Conservation (phyloP, 2,888 invertebrate genomes). For the Sesia bembeciformis region DNA sequence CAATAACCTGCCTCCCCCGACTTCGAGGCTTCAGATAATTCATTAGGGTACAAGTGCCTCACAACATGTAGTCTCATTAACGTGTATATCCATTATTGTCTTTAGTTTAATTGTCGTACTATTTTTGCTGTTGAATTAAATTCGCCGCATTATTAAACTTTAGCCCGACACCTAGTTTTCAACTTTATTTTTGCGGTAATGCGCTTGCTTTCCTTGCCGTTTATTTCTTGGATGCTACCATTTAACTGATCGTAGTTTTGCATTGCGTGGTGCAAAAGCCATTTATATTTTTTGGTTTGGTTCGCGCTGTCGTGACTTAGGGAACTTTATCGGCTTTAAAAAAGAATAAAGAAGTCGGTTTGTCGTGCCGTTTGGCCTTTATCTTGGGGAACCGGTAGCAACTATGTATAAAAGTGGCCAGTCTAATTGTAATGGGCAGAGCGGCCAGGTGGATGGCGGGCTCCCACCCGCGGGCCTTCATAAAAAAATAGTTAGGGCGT, state of each 20-base stretch:
- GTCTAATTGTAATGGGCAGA: conserved; percentile 43
- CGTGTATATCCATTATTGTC: conserved; percentile 15
- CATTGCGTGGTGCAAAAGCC: conserved; percentile 38
- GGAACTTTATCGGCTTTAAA: conserved; percentile 27
- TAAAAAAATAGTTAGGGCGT: conserved; percentile 30
- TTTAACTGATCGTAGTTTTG: conserved; percentile 52
- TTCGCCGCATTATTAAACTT: conserved; percentile 17
- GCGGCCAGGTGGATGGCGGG: conserved; percentile 32
- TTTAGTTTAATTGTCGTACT: conserved; percentile 12
- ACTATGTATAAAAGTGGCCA: conserved; percentile 25
- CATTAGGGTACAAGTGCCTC: conserved; percentile 19
- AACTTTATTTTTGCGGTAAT: conserved; percentile 4
- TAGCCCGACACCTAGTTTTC: conserved; percentile 8
- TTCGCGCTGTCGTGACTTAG: conserved; percentile 40
- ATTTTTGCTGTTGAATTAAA: conserved; percentile 14
- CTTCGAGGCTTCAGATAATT: conserved; percentile 31
- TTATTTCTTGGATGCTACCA: conserved; percentile 46
- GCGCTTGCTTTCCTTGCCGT: conserved; percentile 22
- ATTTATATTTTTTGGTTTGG: conserved; percentile 35
- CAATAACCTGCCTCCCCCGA: conserved; percentile 12
- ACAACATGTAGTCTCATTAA: conserved; percentile 41
- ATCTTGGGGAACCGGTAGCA: conserved; percentile 45
- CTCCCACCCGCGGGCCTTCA: conserved; percentile 34
- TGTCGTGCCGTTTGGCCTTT: conserved; percentile 30
- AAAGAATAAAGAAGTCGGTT: conserved; percentile 23